Evolutionary conservation across 2,888 invertebrate genomes (phyloP), one percentile per base, ranked within the genome.

Genomic region (Congeria kusceri): DNA sequence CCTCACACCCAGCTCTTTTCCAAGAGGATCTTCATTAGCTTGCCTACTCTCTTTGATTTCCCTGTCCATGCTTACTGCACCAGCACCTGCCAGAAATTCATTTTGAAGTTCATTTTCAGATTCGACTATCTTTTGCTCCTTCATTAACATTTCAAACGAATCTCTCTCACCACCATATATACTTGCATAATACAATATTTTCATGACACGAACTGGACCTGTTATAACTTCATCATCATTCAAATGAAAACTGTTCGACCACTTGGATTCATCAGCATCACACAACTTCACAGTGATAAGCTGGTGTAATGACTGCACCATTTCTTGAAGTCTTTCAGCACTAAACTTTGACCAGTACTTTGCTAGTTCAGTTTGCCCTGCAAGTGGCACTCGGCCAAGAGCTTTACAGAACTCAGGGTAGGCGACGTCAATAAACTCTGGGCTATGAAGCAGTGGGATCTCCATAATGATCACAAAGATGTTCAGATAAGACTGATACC

Each of bases 221-320:
- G 96, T 96, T 71, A 98, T 96, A 74, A 96, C 95, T 65, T 96
- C 96, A 85, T 98, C 97, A 91, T 98, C 97, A 92, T 98, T 97
- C 61, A 98, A 95, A 76, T 95, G 95, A 89, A 96, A 96, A 88
- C 77, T 80, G 11, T 85, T 80, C 7, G 85, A 86, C 92, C 92
- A 93, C 80, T 96, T 95, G 2, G 96, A 96, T 53, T 96, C 96
- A 39, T 39, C 39, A 28, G 87, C 87, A 70, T 90, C 89, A 78
- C 98, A 96, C 13, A 98, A 96, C 91, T 96, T 95, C 25, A 98
- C 94, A 0, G 98, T 97, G 83, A 98, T 96, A 58, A 98, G 95
- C 92, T 98, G 98, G 90, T 98, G 98, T 23, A 98, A 94, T 20
- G 89, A 85, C 61, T 88, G 85, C 1, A 92, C 86, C 83, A 92